Percentiles rank a stretch among this genome's conserved stretches.
Conservation (phyloP, 1,140 invertebrate genomes). For the Drosophila sucinea region DNA sequence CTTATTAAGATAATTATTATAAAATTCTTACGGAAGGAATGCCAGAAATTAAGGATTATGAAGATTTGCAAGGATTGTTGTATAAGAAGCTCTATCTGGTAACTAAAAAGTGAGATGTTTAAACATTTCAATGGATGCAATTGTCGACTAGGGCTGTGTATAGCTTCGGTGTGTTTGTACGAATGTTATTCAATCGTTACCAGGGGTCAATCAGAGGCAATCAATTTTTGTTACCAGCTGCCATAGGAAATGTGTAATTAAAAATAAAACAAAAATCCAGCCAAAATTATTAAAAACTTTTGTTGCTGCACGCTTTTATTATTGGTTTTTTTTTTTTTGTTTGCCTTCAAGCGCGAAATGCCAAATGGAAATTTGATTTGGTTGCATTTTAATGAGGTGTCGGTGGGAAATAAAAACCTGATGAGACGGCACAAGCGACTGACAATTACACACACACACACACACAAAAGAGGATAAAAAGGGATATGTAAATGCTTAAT, state of each 20-base stretch:
- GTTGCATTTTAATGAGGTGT: constrained; percentile 72
- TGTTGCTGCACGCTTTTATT: constrained; percentile 50
- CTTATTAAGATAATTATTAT: too few relatives aligned
- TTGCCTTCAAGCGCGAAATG: constrained; percentile 20
- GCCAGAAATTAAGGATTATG: too few relatives aligned
- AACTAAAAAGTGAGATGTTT: too few relatives aligned
- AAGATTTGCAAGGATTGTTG: too few relatives aligned
- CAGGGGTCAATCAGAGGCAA: constrained; percentile 59
- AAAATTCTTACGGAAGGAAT: too few relatives aligned
- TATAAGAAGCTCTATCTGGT: too few relatives aligned
- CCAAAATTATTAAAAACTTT: constrained; percentile 44
- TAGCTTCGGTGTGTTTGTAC: too few relatives aligned
- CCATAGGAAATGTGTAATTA: constrained; percentile 64
- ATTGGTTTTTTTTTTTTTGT: not conserved
- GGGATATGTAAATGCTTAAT: constrained; percentile 28
- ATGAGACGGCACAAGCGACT: constrained; percentile 7
- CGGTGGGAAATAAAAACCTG: constrained; percentile 32
- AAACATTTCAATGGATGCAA: not conserved
- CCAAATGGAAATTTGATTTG: constrained; percentile 68
- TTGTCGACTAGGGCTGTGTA: not conserved
- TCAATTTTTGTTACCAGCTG: constrained; percentile 52
- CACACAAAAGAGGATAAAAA: constrained; percentile 26
- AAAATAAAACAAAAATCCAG: constrained; percentile 40
- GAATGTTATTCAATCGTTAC: not conserved
- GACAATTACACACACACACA: constrained; percentile 56